Evolutionary conservation across 2,113 vertebrate species (phyloP).

Genomic region (Empidonax traillii): DNA sequence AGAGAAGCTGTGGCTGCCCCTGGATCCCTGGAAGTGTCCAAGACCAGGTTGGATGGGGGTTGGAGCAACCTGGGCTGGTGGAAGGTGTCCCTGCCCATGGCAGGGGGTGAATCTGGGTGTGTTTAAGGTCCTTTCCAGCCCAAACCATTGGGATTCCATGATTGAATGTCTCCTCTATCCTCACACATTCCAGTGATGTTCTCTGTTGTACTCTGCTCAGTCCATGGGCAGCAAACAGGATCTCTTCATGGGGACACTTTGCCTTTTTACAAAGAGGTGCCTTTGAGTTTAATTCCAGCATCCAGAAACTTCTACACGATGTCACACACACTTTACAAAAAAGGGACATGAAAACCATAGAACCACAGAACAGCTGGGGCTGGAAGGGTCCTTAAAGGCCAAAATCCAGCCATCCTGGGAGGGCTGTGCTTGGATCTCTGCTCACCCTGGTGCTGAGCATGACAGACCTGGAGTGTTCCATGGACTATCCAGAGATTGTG

Average conservation of each 20-base stretch:
- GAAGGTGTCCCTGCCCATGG: background rate
- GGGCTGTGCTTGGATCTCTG: background rate
- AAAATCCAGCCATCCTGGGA: fast-evolving
- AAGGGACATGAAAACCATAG: fast-evolving
- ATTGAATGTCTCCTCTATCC: background rate
- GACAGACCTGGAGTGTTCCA: background rate
- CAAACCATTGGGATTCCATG: background rate
- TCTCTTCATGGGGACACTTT: background rate
- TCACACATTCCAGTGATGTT: background rate
- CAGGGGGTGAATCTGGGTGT: background rate
- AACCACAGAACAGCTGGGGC: background rate
- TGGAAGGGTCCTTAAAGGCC: background rate
- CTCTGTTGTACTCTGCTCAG: background rate
- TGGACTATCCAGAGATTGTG: background rate
- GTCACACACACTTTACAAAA: fast-evolving
- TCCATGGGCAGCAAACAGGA: no score
- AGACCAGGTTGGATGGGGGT: fast-evolving
- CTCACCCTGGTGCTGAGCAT: background rate
- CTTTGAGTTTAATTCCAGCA: background rate
- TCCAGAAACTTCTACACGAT: fast-evolving
- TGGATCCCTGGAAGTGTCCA: background rate
- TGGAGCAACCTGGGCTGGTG: fast-evolving
- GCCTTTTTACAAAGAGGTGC: background rate
- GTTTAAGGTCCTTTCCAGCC: background rate
- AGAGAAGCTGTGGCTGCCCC: background rate